Evolutionary conservation across 1,140 invertebrate genomes (phyloP), one percentile per base, ranked within the genome.

Genomic region (Cotesia chilonis): DNA sequence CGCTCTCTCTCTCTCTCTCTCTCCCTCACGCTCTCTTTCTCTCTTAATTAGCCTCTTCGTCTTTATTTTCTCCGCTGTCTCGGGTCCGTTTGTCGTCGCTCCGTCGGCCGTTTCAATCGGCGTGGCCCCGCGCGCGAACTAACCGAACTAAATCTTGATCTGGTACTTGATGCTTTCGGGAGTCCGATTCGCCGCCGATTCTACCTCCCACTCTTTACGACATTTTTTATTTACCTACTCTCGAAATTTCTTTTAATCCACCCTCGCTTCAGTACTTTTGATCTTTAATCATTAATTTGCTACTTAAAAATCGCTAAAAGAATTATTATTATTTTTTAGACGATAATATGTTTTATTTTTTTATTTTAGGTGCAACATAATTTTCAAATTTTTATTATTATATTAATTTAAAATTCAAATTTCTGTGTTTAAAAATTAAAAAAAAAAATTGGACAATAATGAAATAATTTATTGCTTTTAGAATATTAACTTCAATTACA

Each of bases 51-150:
- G 41, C 12, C 68, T 64, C 51, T 64, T 67, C 68, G 41, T 65
- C 41, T 63, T 72, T 68, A 14, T 67, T 73, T 70, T 63, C 60
- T 37, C 60, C 64, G 68, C 71, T 70, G 59, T 74, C 75, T 76
- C 75, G 70, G 59, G 74, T 75, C 65, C 70, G 65, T 76, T 68
- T 70, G 67, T 74, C 74, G 76, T 75, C 70, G 36, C 52, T 67
- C 51, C 65, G 68, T 74, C 74, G 77, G 78, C 79, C 82, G 82
- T 87, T 82, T 80, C 82, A 84, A 80, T 87, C 83, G 83, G 79
- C 81, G 84, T 83, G 85, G 82, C 84, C 85, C 82, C 84, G 85
- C 84, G 84, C 86, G 84, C 83, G 81, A 87, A 87, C 86, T 87
- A 86, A 87, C 82, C 83, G 80, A 82, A 81, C 83, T 81, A 84